Base-by-base conservation (phyloP, 1,140 invertebrate genomes). In the Anoplophora glabripennis region DNA sequence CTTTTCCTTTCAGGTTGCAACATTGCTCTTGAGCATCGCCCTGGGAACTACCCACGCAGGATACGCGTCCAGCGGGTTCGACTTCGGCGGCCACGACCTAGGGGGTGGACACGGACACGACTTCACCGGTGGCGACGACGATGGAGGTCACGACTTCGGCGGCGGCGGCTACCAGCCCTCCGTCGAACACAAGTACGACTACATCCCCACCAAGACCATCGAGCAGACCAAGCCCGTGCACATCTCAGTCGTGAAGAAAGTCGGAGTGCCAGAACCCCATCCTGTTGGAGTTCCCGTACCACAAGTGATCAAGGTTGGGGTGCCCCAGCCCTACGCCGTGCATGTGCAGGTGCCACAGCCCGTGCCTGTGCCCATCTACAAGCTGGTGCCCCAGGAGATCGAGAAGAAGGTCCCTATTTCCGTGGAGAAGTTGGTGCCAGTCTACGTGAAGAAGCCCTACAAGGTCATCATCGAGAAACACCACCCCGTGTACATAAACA, bases 391-490 rank as follows among this genome's bases (percentile, higher is more conserved):
- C 17, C 68, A 81, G 78, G 65, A 80, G 79, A 84, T 89, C 15
- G 88, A 90, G 68, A 88, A 86, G 67, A 86, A 83, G 21, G 85
- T 89, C 37, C 88, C 87, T 0, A 89, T 89, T 66, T 81, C 86
- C 0, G 85, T 90, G 1, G 87, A 89, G 64, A 89, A 89, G 60
- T 81, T 87, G 56, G 85, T 89, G 55, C 88, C 88, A 5, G 87
- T 88, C 68, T 82, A 87, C 52, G 82, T 90, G 0, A 86, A 89
- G 69, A 89, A 86, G 71, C 88, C 88, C 0, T 89, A 88, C 76
- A 81, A 86, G 17, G 86, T 90, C 3, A 86, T 87, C 57, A 84
- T 89, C 2, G 86, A 89, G 59, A 89, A 89, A 75, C 87, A 87
- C 69, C 86, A 88, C 61, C 84, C 87, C 65, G 85, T 89, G 21